A percentile compares a stretch with the other conserved stretches of the same genome.
These are phyloP conservation scores for Cancer borealis DNA, from an alignment of 2,888 invertebrate species.

Conservation along the genomic window DNA sequence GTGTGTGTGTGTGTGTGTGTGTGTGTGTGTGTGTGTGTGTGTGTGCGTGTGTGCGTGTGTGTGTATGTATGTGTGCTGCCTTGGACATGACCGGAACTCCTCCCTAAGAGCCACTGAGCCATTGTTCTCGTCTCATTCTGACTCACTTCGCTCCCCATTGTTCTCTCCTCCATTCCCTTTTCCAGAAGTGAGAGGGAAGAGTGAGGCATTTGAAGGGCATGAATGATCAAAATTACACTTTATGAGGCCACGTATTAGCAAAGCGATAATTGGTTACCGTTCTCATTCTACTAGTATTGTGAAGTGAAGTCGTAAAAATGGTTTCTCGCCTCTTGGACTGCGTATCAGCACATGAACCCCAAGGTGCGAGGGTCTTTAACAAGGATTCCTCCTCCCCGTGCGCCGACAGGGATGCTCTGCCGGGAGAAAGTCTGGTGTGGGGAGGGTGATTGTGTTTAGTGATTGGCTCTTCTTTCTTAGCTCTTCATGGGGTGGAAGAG, in stretches of 20 bases:
- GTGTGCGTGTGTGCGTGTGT: neutral
- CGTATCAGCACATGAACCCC: neutral
- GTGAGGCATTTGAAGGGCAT: constrained; percentile 33
- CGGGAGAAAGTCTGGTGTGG: neutral
- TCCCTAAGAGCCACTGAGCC: constrained; percentile 2
- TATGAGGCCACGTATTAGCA: neutral
- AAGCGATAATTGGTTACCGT: neutral
- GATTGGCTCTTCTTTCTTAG: neutral
- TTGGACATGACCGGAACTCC: neutral
- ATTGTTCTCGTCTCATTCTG: neutral
- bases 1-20: constrained; percentile 20
- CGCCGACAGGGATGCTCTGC: neutral
- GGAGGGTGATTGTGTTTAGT: neutral
- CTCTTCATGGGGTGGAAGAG: neutral
- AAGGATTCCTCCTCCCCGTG: neutral
- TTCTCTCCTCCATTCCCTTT: neutral
- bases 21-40: constrained; percentile 27
- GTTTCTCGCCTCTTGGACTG: neutral
- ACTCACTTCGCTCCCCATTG: constrained; percentile 13
- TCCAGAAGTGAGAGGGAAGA: constrained; percentile 11
- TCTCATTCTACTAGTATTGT: neutral
- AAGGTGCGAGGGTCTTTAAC: neutral
- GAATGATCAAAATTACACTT: constrained; percentile 18
- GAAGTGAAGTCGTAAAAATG: constrained; percentile 3
- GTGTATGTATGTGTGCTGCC: neutral